phyloP scores from a whole-genome alignment of 2,888 invertebrate species.

The Drosophila anomalata region DNA sequence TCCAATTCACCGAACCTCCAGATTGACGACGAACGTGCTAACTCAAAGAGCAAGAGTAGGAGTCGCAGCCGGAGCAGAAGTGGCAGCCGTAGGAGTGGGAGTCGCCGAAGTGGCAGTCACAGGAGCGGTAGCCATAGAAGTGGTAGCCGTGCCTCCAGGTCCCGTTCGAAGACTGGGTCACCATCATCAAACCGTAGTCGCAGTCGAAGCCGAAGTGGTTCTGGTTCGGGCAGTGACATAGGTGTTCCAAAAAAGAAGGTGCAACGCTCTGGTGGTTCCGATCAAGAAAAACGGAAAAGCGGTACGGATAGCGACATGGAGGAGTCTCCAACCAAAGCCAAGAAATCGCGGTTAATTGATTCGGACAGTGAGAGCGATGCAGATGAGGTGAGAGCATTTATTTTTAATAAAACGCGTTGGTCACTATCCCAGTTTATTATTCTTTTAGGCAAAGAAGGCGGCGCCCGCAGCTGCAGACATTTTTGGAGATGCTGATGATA shows the following conservation, averaged over 20 bases:
- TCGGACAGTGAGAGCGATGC: constrained; percentile 89
- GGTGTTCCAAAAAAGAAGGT: constrained; percentile 80
- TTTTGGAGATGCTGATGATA: constrained; percentile 97
- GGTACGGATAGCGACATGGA: constrained; percentile 77
- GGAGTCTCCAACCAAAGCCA: constrained; percentile 83
- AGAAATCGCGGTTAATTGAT: constrained; percentile 86
- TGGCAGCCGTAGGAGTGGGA: constrained; percentile 24
- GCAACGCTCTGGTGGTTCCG: constrained; percentile 85
- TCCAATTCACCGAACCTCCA: constrained; percentile 85
- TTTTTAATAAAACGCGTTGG: not conserved
- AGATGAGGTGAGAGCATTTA: constrained; percentile 77
- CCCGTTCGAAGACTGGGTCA: constrained; percentile 52
- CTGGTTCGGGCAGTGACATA: constrained; percentile 80
- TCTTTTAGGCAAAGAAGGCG: constrained; percentile 54
- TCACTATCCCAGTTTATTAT: not conserved
- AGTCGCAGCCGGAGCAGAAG: constrained; percentile 67
- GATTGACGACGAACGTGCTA: constrained; percentile 84
- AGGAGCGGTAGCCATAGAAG: constrained; percentile 76
- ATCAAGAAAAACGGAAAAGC: constrained; percentile 78
- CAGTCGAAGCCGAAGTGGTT: constrained; percentile 72
- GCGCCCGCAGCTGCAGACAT: constrained; percentile 88
- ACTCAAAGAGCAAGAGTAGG: constrained; percentile 72
- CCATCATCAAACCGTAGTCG: constrained; percentile 54
- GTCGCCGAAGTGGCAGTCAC: constrained; percentile 59
- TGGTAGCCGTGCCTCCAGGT: constrained; percentile 62